Evolutionary conservation across 2,113 vertebrate species (phyloP).

Genomic region (Pungitius pungitius): DNA sequence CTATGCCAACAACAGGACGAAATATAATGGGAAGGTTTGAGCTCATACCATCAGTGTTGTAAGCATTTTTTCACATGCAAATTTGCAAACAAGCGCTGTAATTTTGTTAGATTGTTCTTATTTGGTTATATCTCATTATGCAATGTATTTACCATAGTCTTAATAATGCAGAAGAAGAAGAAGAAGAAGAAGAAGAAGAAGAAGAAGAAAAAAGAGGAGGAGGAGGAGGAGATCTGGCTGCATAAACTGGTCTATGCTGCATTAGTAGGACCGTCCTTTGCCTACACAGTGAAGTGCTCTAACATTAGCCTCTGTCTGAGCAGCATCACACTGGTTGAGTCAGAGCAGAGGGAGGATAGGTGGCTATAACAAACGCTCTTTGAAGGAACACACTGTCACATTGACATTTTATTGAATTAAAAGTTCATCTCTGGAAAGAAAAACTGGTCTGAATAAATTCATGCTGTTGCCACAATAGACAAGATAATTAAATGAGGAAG

Average conservation of each 20-base stretch:
- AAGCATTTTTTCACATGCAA: neutral
- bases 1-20: neutral
- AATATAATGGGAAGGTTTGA: neutral
- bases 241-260: slow-evolving; percentile 61
- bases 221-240: slow-evolving; percentile 66
- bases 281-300: slow-evolving; percentile 72
- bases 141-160: slow-evolving; percentile 32
- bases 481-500: neutral
- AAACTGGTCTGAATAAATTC: neutral
- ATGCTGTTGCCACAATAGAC: neutral
- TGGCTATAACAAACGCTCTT: slow-evolving; percentile 51
- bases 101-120: slow-evolving; percentile 17
- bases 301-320: slow-evolving; percentile 70
- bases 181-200: neutral
- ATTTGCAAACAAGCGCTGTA: slow-evolving; percentile 13
- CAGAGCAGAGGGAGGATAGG: slow-evolving; percentile 67
- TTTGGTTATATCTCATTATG: slow-evolving; percentile 45
- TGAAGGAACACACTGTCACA: slow-evolving; percentile 24
- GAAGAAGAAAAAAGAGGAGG: slow-evolving; percentile 30
- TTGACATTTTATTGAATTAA: slow-evolving; percentile 31
- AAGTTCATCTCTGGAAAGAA: slow-evolving; percentile 19
- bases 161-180: slow-evolving; percentile 42
- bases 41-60: neutral
- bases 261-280: slow-evolving; percentile 67
- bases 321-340: slow-evolving; percentile 64